These are phyloP conservation scores for Eclectus roratus DNA, from an alignment of 2,113 vertebrate species.

Conservation along the genomic window DNA sequence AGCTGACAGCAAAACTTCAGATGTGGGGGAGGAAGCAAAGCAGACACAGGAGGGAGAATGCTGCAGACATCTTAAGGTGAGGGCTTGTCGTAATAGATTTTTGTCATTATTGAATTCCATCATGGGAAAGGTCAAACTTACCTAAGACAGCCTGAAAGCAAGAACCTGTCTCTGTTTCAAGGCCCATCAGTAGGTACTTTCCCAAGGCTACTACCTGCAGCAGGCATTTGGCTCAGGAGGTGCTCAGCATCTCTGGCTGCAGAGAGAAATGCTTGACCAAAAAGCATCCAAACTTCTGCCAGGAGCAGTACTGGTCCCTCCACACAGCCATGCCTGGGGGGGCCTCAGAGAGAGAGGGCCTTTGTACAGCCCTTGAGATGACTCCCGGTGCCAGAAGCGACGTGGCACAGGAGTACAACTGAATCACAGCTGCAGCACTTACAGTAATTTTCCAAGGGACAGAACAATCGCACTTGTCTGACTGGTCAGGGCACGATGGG, in stretches of 20 bases:
- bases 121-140: not conserved
- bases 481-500: not conserved
- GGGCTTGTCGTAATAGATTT: not conserved
- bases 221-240: accelerated
- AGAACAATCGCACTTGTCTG: slow-evolving; percentile 44
- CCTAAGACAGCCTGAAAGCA: not conserved
- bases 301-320: accelerated
- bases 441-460: slow-evolving; percentile 1
- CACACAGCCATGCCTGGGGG: accelerated
- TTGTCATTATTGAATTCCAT: not conserved
- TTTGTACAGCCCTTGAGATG: not conserved
- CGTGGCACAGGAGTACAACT: slow-evolving; percentile 30
- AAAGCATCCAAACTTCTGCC: not conserved
- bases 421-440: slow-evolving; percentile 33
- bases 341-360: not conserved
- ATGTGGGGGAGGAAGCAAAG: not conserved
- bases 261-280: not conserved
- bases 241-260: accelerated
- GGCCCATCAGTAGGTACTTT: not conserved
- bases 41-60: not conserved
- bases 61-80: not conserved
- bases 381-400: not conserved
- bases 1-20: not conserved
- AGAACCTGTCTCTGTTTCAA: not conserved
- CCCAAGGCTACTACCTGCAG: not conserved